Evolutionary conservation across 2,888 invertebrate genomes (phyloP).

Genomic region (Andrena chrysosceles): DNA sequence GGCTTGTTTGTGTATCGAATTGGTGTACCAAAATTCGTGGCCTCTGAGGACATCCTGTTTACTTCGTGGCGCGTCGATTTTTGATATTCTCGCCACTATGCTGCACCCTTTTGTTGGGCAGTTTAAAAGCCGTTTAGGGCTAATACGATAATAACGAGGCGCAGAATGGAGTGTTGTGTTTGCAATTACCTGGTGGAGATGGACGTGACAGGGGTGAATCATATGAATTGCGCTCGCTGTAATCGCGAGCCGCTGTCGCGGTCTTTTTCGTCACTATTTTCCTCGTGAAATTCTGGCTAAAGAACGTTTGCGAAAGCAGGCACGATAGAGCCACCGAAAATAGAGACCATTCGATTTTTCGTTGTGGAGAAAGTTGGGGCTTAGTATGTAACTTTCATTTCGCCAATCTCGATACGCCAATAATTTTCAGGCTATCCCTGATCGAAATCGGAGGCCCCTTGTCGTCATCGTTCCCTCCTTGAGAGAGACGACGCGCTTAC

Average conservation of each 20-base stretch:
- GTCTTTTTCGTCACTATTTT: too few species aligned
- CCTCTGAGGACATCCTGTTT: too few species aligned
- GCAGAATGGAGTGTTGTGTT: background rate
- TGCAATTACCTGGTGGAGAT: background rate
- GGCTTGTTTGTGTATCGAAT: too few species aligned
- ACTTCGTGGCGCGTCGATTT: too few species aligned
- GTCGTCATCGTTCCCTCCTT: background rate
- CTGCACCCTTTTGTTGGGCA: background rate
- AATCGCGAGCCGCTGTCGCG: too few species aligned
- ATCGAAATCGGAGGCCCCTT: background rate
- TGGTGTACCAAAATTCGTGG: background rate
- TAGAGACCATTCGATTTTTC: constrained; percentile 18
- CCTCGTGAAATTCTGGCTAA: too few species aligned
- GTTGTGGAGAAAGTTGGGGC: constrained; percentile 11
- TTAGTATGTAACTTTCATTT: constrained; percentile 44
- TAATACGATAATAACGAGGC: background rate
- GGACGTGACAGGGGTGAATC: background rate
- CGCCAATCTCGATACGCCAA: constrained; percentile 20
- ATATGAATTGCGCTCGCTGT: too few species aligned
- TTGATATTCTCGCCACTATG: too few species aligned
- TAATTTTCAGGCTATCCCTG: background rate
- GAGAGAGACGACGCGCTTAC: constrained; percentile 5
- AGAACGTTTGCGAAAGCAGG: too few species aligned
- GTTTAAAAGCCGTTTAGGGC: background rate
- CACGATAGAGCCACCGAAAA: constrained; percentile 6